Percentiles rank a stretch among this genome's conserved stretches.
Conservation (phyloP, 2,888 invertebrate genomes). For the Myathropa florea region DNA sequence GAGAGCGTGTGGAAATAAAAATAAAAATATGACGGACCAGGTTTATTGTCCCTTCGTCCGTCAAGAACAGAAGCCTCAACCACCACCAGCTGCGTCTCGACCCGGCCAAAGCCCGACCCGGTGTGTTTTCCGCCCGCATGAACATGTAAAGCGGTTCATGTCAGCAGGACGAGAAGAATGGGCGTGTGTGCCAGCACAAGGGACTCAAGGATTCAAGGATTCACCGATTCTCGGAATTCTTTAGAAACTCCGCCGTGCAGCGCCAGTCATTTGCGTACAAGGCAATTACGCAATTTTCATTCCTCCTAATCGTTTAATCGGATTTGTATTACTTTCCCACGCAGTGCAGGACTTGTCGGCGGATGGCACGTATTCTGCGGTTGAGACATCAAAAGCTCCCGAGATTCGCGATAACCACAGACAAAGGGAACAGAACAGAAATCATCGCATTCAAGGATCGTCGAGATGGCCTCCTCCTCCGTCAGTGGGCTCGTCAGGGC, state of each 20-base stretch:
- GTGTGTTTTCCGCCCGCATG: not conserved
- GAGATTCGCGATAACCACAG: not conserved
- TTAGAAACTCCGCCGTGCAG: not conserved
- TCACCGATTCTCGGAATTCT: not conserved
- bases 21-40: conserved; percentile 33
- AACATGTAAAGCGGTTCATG: not conserved
- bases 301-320: conserved; percentile 28
- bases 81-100: not conserved
- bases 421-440: not conserved
- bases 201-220: conserved; percentile 4
- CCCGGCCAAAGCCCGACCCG: too few species aligned
- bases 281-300: conserved; percentile 8
- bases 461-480: not conserved
- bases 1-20: not conserved
- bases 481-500: conserved; percentile 1
- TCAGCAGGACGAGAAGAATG: not conserved
- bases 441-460: not conserved
- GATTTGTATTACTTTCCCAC: conserved; percentile 10
- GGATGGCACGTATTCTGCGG: not conserved
- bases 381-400: not conserved
- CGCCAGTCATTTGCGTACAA: conserved; percentile 6
- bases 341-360: too few species aligned
- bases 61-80: conserved; percentile 55
- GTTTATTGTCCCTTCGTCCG: conserved; percentile 57
- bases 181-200: not conserved